A percentile compares a stretch with the other conserved stretches of the same genome.
Conservation (phyloP, 2,888 invertebrate species). For the Caenorhabditis japonica region DNA sequence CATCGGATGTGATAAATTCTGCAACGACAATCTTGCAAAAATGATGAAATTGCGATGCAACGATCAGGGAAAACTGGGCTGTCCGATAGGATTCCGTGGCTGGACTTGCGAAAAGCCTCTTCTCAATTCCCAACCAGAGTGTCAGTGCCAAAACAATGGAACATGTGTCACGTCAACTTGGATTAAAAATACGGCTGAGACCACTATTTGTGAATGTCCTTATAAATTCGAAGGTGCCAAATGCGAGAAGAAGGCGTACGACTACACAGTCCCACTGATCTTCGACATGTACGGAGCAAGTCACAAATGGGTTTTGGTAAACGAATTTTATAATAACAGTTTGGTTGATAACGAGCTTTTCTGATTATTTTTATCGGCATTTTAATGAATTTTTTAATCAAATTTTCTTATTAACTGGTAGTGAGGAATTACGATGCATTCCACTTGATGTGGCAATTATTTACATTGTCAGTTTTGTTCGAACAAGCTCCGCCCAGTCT, state of each 20-base stretch:
- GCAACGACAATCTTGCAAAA: conserved; percentile 16
- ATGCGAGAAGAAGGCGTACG: conserved; percentile 13
- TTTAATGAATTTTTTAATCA: too few relatives aligned
- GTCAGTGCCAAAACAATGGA: conserved; percentile 27
- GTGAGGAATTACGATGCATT: not conserved
- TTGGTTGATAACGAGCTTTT: not conserved
- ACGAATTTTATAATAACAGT: not conserved
- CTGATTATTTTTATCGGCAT: not conserved
- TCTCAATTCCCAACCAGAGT: conserved; percentile 7
- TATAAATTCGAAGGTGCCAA: conserved; percentile 24
- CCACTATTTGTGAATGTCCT: conserved; percentile 19
- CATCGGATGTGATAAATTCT: conserved; percentile 9
- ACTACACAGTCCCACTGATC: not conserved
- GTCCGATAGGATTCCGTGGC: conserved; percentile 24
- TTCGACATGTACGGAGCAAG: not conserved
- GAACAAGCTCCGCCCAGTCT: too few relatives aligned
- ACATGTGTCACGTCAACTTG: conserved; percentile 22
- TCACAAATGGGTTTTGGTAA: not conserved
- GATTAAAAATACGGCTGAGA: conserved; percentile 3
- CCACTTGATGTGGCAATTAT: not conserved
- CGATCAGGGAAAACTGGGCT: conserved; percentile 18
- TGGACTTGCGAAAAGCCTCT: conserved; percentile 14
- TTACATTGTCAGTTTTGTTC: not conserved
- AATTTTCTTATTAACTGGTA: not conserved
- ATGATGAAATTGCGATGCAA: conserved; percentile 15